Evolutionary conservation across 2,797 vertebrate genomes (phyloP).

Genomic region (Champsocephalus esox): DNA sequence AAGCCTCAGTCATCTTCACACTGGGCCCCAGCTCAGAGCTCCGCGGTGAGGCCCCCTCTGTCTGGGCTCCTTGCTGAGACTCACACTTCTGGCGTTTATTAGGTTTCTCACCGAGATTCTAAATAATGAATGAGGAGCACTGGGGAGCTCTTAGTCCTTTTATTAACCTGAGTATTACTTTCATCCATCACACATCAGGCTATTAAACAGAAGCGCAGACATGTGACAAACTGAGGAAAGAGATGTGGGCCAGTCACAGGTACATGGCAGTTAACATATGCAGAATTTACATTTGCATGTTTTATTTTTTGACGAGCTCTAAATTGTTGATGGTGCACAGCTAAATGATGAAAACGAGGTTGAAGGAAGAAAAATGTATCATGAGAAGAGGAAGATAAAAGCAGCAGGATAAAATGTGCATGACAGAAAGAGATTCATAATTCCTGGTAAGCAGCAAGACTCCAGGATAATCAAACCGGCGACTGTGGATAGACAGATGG

Average conservation of each 20-base stretch:
- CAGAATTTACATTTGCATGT: neutral
- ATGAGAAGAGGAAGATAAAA: constrained; percentile 22
- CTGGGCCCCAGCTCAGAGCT: constrained; percentile 46
- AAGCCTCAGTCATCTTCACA: neutral
- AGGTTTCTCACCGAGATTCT: constrained; percentile 48
- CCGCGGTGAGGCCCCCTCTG: constrained; percentile 11
- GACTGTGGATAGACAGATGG: constrained; percentile 60
- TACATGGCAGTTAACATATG: neutral
- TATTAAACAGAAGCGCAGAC: constrained; percentile 45
- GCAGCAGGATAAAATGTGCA: constrained; percentile 18
- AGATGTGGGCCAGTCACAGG: neutral
- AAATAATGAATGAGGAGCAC: constrained; percentile 62
- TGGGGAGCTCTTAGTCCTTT: constrained; percentile 61
- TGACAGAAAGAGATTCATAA: constrained; percentile 24
- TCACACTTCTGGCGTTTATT: constrained; percentile 39
- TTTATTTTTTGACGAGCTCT: neutral
- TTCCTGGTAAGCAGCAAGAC: constrained; percentile 41
- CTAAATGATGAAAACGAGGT: neutral
- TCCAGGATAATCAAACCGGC: constrained; percentile 52
- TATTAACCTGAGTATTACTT: constrained; percentile 65
- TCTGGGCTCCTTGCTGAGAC: constrained; percentile 5
- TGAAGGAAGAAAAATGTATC: neutral
- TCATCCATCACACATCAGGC: constrained; percentile 61
- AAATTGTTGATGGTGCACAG: neutral
- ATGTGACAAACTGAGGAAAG: constrained; percentile 22